phyloP scores from a whole-genome alignment of 1,140 invertebrate species.

The Temnothorax curvispinosus region DNA sequence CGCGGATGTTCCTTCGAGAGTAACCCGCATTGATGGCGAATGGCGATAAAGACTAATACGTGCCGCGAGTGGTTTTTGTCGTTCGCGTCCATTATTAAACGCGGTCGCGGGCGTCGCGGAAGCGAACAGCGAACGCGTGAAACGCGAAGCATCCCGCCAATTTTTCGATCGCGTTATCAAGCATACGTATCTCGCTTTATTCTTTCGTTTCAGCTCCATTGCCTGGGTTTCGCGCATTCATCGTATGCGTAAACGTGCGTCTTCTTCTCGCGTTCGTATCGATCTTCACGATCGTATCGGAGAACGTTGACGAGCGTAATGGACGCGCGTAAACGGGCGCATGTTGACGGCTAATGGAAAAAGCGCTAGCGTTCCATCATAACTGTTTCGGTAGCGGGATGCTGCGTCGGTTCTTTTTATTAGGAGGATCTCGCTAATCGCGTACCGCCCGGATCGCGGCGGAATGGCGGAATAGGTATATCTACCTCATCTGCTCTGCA shows the following conservation, averaged over 20 bases:
- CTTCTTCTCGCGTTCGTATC: neutral
- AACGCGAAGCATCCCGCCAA: neutral
- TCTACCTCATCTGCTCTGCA: slow-evolving; percentile 3
- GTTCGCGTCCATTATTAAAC: too few species aligned
- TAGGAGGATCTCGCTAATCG: slow-evolving; percentile 80
- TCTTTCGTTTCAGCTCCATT: slow-evolving; percentile 2
- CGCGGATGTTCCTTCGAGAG: too few species aligned
- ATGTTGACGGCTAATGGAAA: neutral
- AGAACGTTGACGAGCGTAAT: neutral
- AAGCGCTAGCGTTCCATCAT: slow-evolving; percentile 75
- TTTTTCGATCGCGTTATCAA: neutral
- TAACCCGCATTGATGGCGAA: too few species aligned
- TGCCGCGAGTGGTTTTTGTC: too few species aligned
- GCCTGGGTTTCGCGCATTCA: neutral
- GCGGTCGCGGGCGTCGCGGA: too few species aligned
- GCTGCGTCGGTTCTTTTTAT: slow-evolving; percentile 78
- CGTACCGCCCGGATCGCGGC: neutral
- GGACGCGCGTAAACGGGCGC: neutral
- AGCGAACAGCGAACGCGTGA: neutral
- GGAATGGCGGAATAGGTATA: neutral
- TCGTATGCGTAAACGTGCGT: neutral
- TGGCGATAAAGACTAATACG: too few species aligned
- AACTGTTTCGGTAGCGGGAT: slow-evolving; percentile 83
- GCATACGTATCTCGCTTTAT: neutral
- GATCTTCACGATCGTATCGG: neutral